A percentile compares a stretch with the other conserved stretches of the same genome.
These are phyloP conservation scores for Mystacornis crossleyi DNA, from an alignment of 2,113 vertebrate species.

Conservation along the genomic window DNA sequence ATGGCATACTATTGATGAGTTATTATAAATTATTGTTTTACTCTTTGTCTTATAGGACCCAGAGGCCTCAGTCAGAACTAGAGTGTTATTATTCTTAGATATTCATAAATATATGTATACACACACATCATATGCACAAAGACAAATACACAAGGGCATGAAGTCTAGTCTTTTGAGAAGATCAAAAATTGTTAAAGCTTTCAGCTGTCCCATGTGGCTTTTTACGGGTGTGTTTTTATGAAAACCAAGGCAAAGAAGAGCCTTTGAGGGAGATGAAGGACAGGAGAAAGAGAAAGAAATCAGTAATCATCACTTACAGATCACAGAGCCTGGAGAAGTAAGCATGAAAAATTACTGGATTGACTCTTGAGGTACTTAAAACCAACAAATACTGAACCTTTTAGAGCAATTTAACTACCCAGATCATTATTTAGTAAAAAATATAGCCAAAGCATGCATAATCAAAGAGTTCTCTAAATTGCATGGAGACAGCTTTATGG, in stretches of 20 bases:
- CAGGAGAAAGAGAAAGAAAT: conserved; percentile 2
- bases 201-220: background rate
- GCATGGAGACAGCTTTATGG: conserved; percentile 72
- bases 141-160: background rate
- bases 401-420: conserved; percentile 60
- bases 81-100: background rate
- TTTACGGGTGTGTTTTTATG: background rate
- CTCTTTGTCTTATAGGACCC: background rate
- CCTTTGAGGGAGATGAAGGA: background rate
- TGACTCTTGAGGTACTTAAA: conserved; percentile 55
- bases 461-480: conserved; percentile 68
- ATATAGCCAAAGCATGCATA: conserved; percentile 50
- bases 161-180: background rate
- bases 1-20: background rate
- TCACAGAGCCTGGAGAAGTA: background rate
- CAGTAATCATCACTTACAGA: conserved; percentile 1
- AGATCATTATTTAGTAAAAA: conserved; percentile 67
- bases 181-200: background rate
- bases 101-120: background rate
- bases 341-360: conserved; percentile 38
- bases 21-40: background rate
- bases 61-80: background rate
- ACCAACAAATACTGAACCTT: conserved; percentile 55
- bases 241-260: background rate
- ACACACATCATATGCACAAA: background rate